Evolutionary conservation across 2,888 invertebrate genomes (phyloP), one percentile per base, ranked within the genome.

Genomic region (Orchesellides sinensis): DNA sequence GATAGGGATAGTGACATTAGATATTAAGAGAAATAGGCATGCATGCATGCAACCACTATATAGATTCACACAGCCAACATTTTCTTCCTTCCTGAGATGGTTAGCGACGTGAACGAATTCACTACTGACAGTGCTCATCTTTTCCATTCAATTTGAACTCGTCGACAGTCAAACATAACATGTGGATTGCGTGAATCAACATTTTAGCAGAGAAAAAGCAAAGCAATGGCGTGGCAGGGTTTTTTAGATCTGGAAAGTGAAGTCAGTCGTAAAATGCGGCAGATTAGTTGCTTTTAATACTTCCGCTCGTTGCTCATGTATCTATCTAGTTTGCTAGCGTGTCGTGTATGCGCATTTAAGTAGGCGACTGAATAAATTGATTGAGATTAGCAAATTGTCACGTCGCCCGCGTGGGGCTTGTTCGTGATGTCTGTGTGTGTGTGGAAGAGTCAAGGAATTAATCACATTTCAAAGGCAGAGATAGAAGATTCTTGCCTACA

Each of bases 371-470:
- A 70, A 73, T 63, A 73, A 73, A 73, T 73, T 73, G 73, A 63
- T 63, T 23, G 61, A 63, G 73, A 73, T 73, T 73, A 73, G 73
- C 73, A 63, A 73, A 73, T 73, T 63, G 73, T 73, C 73, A 73
- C 63, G 73, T 73, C 49, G 59, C 14, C 49, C 2, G 29, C 32
- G 5, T n/a, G 27, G 32, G 17, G 29, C 23, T 68, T 49, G 29
- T 25, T 35, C 2, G 49, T 25, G 27, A 49, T 68, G 68, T 65
- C 45, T 65, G 47, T n/a, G n/a, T n/a, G n/a, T n/a, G n/a, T n/a
- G n/a, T n/a, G n/a, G n/a, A n/a, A n/a, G 27, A 54, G 40, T 59
- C 27, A 27, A n/a, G 23, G 59, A 61, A 59, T 73, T 73, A 73
- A 73, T 73, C 73, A 61, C 59, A 45, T 47, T 54, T 54, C 54